Evolutionary conservation across 2,888 invertebrate genomes (phyloP), one percentile per base, ranked within the genome.

Genomic region (Nymphalis polychloros): DNA sequence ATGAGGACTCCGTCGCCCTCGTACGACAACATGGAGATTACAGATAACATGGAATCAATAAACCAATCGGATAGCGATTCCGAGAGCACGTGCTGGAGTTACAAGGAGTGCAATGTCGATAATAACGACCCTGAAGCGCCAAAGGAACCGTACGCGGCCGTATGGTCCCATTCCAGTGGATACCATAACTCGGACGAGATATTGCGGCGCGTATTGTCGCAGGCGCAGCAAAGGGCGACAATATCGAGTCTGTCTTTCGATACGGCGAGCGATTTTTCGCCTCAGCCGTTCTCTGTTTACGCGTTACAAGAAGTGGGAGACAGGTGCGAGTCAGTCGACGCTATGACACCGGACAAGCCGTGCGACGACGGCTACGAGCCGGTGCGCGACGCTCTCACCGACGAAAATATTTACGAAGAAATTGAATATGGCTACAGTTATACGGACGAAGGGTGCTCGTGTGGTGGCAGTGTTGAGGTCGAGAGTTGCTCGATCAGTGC

Each of bases 331-430:
- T 82, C 91, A 90, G 91, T 90, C 81, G 84, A 69, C 75, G 83
- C 77, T 70, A 90, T 91, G 92, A 88, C 91, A 84, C 87, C 90
- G 78, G 89, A 85, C 84, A 82, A 84, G 80, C 86, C 89, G 82
- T 77, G 79, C 83, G 91, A 90, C 82, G 89, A 89, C 84, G 90
- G 88, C 69, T 91, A 90, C 83, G 92, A 92, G 82, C 89, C 89
- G 8, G 90, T 91, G 35, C 86, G 87, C 73, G 92, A 91, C 81
- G 90, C 90, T 71, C 76, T 90, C 50, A 86, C 78, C 6, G 91
- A 89, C 87, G 92, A 92, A 67, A 92, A 92, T 71, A 91, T 90
- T 72, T 92, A 92, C 88, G 92, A 92, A 75, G 92, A 92, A 76
- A 92, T 92, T 57, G 92, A 90, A 59, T 89, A 83, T 73, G 88